A percentile compares a stretch with the other conserved stretches of the same genome.
Evolutionary conservation across 1,140 invertebrate genomes (phyloP).

Genomic region (Trichoplusia ni): DNA sequence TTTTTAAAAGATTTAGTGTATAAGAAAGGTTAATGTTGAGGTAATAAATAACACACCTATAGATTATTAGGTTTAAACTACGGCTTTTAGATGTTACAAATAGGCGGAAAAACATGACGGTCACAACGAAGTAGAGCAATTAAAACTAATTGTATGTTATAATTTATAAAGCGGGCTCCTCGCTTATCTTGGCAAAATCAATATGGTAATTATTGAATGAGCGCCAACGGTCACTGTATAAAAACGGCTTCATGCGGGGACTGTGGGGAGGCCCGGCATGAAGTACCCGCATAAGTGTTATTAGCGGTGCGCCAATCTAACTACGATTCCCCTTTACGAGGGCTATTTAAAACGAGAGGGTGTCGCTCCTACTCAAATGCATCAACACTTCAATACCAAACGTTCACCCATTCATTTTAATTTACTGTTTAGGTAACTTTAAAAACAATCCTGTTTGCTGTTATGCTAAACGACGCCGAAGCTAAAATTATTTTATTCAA

Average conservation of each 20-base stretch:
- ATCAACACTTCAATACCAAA: conserved; percentile 39
- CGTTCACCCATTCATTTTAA: conserved; percentile 30
- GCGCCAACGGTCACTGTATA: conserved; percentile 54
- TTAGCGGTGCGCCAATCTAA: conserved; percentile 68
- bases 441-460: conserved; percentile 23
- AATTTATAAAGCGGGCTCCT: conserved; percentile 26
- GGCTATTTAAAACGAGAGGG: conserved; percentile 64
- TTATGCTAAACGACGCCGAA: too few species aligned
- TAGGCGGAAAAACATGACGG: not conserved
- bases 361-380: conserved; percentile 52
- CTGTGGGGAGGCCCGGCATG: conserved; percentile 37
- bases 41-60: too few species aligned
- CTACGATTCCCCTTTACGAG: conserved; percentile 50
- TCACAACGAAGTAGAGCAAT: conserved; percentile 1
- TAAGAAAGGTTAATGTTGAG: too few species aligned
- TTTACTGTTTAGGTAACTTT: conserved; percentile 28
- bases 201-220: conserved; percentile 57
- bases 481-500: too few species aligned
- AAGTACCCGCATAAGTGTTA: conserved; percentile 69
- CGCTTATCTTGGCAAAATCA: conserved; percentile 58
- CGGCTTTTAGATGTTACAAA: not conserved
- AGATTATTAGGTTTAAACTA: not conserved
- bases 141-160: conserved; percentile 21
- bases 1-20: too few species aligned
- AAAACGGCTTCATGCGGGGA: conserved; percentile 35